Evolutionary conservation across 2,797 vertebrate genomes (phyloP).

Genomic region (Myoxocephalus aenaeus): DNA sequence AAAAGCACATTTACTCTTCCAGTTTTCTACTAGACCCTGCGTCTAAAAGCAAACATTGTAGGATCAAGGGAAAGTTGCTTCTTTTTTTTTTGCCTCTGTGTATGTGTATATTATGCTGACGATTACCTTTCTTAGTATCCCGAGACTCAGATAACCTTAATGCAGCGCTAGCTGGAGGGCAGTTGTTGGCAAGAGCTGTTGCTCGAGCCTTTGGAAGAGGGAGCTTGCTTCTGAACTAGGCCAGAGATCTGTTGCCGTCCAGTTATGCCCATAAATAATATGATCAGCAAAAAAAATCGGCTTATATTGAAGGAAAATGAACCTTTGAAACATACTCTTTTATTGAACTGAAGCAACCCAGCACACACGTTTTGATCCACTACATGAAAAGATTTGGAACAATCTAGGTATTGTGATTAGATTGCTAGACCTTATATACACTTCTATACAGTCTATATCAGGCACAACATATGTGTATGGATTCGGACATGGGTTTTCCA

Average conservation of each 20-base stretch:
- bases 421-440: neutral
- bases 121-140: constrained; percentile 65
- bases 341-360: constrained; percentile 21
- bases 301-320: constrained; percentile 17
- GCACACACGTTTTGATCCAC: constrained; percentile 19
- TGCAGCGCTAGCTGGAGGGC: constrained; percentile 74
- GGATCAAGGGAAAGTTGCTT: constrained; percentile 49
- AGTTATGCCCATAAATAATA: constrained; percentile 49
- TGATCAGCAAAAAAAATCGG: constrained; percentile 57
- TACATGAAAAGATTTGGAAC: constrained; percentile 5
- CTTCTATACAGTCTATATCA: neutral
- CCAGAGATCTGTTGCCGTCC: constrained; percentile 59
- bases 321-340: constrained; percentile 36
- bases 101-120: constrained; percentile 76
- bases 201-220: constrained; percentile 53
- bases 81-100: constrained; percentile 43
- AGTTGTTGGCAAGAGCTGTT: constrained; percentile 65
- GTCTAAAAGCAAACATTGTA: neutral
- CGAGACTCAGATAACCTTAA: constrained; percentile 68
- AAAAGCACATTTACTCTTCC: neutral
- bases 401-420: constrained; percentile 10
- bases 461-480: neutral
- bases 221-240: constrained; percentile 62
- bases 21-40: neutral
- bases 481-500: constrained; percentile 35